phyloP scores from a whole-genome alignment of 2,113 vertebrate species.

The Piprites chloris region DNA sequence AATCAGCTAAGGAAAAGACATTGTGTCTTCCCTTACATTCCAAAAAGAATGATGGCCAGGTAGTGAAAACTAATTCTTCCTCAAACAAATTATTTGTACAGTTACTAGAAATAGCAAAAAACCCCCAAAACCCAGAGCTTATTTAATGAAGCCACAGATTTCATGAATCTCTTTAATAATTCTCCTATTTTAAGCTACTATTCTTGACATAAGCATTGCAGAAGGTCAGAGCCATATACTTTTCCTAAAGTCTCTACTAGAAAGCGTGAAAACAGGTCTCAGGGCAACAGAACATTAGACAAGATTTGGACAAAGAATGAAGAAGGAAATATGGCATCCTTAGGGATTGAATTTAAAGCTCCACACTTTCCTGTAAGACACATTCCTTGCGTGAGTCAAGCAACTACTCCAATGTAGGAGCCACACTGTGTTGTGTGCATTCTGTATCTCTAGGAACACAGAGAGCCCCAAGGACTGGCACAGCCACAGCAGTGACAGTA shows the following conservation, averaged over 20 bases:
- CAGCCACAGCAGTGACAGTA: not conserved
- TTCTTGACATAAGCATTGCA: not conserved
- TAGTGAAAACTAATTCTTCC: not conserved
- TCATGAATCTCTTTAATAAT: not conserved
- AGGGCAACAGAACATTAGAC: not conserved
- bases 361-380: not conserved
- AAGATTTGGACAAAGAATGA: not conserved
- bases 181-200: not conserved
- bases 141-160: not conserved
- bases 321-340: not conserved
- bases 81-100: not conserved
- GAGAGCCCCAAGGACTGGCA: not conserved
- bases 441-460: rapidly evolving
- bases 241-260: not conserved
- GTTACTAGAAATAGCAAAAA: not conserved
- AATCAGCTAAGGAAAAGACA: not conserved
- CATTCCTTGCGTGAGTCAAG: not conserved
- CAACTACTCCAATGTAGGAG: not conserved
- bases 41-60: not conserved
- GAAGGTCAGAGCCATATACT: not conserved
- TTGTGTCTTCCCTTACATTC: not conserved
- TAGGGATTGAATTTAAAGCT: not conserved
- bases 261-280: not conserved
- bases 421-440: not conserved
- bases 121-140: not conserved